Evolutionary conservation across 2,888 invertebrate species (phyloP).

Genomic region (Callyntrura guangdongensis): DNA sequence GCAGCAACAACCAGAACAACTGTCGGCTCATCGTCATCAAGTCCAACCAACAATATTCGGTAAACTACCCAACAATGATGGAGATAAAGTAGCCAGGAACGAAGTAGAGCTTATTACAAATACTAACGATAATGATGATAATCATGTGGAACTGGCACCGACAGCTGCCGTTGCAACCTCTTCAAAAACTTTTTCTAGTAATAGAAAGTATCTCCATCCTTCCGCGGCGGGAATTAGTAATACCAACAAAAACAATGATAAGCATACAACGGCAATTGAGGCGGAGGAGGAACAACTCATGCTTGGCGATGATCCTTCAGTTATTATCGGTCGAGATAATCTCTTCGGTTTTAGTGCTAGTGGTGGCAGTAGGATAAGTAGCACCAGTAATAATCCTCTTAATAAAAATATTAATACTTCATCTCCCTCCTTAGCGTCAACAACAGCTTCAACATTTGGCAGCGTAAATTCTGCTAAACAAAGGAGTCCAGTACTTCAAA

Average conservation of each 20-base stretch:
- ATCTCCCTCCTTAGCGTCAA: conserved; percentile 44
- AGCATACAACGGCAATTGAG: neutral
- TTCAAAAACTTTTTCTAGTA: conserved; percentile 45
- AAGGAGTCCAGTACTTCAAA: conserved; percentile 79
- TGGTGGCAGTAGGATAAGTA: conserved; percentile 37
- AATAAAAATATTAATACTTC: conserved; percentile 44
- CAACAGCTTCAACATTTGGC: conserved; percentile 59
- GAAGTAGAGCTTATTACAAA: conserved; percentile 40
- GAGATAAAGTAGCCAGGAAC: conserved; percentile 9
- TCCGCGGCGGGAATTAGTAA: neutral
- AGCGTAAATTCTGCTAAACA: conserved; percentile 43
- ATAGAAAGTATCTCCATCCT: neutral
- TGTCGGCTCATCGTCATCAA: conserved; percentile 20
- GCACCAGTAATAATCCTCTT: conserved; percentile 28
- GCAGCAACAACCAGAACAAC: neutral
- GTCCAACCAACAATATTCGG: conserved; percentile 43
- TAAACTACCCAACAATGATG: neutral
- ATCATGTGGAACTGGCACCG: conserved; percentile 51
- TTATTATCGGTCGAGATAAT: conserved; percentile 54
- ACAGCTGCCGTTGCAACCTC: conserved; percentile 57
- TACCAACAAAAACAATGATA: neutral
- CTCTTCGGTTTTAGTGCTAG: conserved; percentile 30
- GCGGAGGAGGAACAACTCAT: conserved; percentile 39
- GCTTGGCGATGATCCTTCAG: conserved; percentile 71
- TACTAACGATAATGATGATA: conserved; percentile 28